A percentile compares a stretch with the other conserved stretches of the same genome.
Conservation (phyloP, 2,888 invertebrate species). For the Trachelus tabidus region DNA sequence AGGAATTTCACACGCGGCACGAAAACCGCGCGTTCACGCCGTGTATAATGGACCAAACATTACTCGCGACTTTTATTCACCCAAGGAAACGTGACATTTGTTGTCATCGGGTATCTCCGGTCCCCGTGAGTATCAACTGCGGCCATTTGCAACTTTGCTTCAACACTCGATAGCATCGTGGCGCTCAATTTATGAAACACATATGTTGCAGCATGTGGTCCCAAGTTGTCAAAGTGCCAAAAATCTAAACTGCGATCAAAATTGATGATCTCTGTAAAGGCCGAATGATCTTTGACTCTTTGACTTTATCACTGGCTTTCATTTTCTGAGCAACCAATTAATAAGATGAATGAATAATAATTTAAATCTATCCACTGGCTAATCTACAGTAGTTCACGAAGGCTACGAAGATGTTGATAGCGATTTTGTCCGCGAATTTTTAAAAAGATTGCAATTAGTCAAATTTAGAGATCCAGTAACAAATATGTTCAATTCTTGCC, state of each 20-base stretch:
- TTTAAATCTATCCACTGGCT: neutral
- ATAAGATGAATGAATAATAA: neutral
- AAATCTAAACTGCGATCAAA: neutral
- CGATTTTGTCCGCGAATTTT: neutral
- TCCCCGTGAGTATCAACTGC: constrained; percentile 36
- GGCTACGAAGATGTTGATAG: neutral
- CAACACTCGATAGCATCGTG: neutral
- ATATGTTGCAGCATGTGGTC: neutral
- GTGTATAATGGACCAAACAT: constrained; percentile 1
- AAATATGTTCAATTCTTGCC: neutral
- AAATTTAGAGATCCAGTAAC: neutral
- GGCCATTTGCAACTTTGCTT: constrained; percentile 41
- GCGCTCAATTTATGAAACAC: neutral
- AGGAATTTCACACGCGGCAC: neutral
- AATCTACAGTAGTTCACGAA: neutral
- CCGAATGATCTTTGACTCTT: neutral
- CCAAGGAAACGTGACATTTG: constrained; percentile 16
- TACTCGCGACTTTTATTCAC: constrained; percentile 7
- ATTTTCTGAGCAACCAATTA: neutral
- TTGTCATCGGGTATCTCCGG: constrained; percentile 23
- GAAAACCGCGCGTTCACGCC: neutral
- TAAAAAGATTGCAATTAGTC: neutral
- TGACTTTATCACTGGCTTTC: neutral
- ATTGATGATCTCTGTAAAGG: neutral
- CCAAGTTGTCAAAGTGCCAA: neutral